These are phyloP conservation scores for Ellobius talpinus DNA, from an alignment of 2,113 vertebrate genomes.

Conservation along the genomic window DNA sequence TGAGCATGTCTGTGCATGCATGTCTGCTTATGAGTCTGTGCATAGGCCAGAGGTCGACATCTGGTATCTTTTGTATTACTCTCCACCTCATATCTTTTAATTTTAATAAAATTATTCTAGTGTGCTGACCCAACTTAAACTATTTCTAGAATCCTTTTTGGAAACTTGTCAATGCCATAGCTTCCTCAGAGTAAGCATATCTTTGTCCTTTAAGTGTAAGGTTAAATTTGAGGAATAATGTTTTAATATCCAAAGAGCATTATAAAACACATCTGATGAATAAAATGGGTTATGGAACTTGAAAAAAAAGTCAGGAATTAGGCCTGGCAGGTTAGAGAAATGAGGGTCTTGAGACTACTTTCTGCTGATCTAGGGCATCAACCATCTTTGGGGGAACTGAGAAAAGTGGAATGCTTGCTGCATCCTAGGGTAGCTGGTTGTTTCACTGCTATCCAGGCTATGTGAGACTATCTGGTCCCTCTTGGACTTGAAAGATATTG, in stretches of 20 bases:
- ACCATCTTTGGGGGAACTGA: no score
- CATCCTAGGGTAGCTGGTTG: no score
- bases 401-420: no score
- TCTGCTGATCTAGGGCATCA: no score
- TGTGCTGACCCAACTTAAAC: slow-evolving; percentile 11
- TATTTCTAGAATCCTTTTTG: slow-evolving; percentile 41
- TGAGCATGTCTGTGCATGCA: neutral
- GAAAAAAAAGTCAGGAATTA: no score
- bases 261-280: slow-evolving; percentile 36
- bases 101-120: slow-evolving; percentile 28
- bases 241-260: slow-evolving; percentile 58
- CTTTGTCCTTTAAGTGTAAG: slow-evolving; percentile 8
- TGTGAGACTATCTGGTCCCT: no score
- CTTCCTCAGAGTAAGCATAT: slow-evolving; percentile 37
- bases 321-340: no score
- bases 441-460: no score
- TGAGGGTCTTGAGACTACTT: no score
- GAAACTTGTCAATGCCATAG: slow-evolving; percentile 27
- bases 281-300: neutral
- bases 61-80: neutral
- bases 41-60: neutral
- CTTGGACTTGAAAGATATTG: no score
- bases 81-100: neutral
- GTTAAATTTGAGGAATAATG: neutral
- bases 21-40: neutral